Evolutionary conservation across 2,888 invertebrate genomes (phyloP), one percentile per base, ranked within the genome.

Genomic region (Muscina levida): DNA sequence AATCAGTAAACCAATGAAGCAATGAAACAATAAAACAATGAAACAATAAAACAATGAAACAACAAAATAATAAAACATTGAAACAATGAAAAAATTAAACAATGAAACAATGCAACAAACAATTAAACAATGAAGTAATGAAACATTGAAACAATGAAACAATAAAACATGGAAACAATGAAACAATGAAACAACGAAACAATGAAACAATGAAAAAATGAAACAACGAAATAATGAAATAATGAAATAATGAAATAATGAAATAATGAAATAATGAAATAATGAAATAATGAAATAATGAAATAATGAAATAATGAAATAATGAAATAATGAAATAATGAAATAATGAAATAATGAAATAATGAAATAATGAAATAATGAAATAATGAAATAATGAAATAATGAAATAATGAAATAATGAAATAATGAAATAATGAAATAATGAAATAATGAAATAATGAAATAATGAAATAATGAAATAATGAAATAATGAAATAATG

Each of bases 321-420:
- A 39, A 39, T 11, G 31, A 42, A 39, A 65, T 39, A 71, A 71
- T 17, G 3, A 13, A 71, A 37, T 57, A 57, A 57, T 22, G 24
- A 31, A 57, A 57, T 26, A 72, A 44, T 13, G 39, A 56, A 37
- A 31, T 19, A 39, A 70, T 15, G 56, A 56, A 39, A 70, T 56
- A 56, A 59, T 10, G 53, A 37, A 70, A 39, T 37, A 65, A 17
- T 17, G 2, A 62, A 72, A n/a, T n/a, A 48, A 48, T 13, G 13
- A 22, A 44, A 42, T 31, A 57, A 42, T 17, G 22, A 17, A 57
- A 19, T 42, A 56, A 42, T 37, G 19, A 19, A 46, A 59, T 24
- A 24, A 15, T 15, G 26, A 13, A 65, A 37, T 17, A 46, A 22
- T 39, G 59, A 44, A 26, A 13, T 13, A 56, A 44, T 26, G 13